Evolutionary conservation across 1,140 invertebrate species (phyloP).

Genomic region (Drosophila kohkoa): DNA sequence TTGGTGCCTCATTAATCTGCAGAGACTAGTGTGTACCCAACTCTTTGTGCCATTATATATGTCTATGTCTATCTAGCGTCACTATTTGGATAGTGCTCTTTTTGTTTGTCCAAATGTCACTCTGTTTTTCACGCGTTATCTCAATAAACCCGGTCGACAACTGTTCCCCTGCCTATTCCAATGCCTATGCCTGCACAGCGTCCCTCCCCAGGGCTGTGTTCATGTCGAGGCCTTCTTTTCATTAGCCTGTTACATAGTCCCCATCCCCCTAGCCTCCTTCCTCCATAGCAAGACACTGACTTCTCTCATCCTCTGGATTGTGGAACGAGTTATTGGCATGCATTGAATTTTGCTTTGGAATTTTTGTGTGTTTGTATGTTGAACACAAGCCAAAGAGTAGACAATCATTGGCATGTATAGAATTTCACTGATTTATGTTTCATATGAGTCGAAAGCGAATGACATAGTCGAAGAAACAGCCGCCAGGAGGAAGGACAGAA

Average conservation of each 20-base stretch:
- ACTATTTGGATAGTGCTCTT: constrained; percentile 69
- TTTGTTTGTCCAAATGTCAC: constrained; percentile 67
- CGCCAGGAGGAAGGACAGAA: background rate
- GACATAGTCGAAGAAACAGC: background rate
- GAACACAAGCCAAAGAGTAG: constrained; percentile 64
- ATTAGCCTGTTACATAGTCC: constrained; percentile 21
- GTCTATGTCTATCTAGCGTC: constrained; percentile 30
- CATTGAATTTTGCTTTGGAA: constrained; percentile 80
- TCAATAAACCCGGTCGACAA: constrained; percentile 51
- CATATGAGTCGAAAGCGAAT: constrained; percentile 58
- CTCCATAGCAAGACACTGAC: background rate
- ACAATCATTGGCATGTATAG: constrained; percentile 83
- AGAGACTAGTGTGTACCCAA: constrained; percentile 15
- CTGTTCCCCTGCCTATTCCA: background rate
- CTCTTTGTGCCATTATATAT: constrained; percentile 28
- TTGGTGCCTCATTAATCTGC: constrained; percentile 70
- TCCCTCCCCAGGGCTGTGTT: background rate
- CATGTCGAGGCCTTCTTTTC: constrained; percentile 15
- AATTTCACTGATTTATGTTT: constrained; percentile 84
- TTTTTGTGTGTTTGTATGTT: constrained; percentile 45
- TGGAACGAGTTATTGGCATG: constrained; percentile 81
- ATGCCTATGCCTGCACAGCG: background rate
- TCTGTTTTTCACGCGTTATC: constrained; percentile 65
- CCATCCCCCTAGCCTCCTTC: too few relatives aligned
- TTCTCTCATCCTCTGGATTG: constrained; percentile 13